Conservation (phyloP, 2,113 vertebrate species). For the Stomatorhinus ivindoensis region DNA sequence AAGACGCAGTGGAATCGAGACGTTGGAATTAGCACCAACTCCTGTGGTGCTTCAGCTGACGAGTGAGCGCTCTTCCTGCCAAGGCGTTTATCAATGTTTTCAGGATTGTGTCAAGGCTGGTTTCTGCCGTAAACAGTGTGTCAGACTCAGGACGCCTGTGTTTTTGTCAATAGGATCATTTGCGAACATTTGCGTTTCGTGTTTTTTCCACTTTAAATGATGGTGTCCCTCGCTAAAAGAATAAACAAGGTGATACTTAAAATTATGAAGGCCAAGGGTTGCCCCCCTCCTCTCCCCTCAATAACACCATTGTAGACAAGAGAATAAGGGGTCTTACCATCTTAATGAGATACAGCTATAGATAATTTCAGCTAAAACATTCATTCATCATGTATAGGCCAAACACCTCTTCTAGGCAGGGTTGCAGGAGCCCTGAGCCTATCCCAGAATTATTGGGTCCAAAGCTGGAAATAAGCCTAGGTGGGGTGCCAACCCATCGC, state of each 20-base stretch:
- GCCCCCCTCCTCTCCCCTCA: background rate
- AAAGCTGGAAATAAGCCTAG: background rate
- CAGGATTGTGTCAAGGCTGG: background rate
- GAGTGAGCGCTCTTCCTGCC: background rate
- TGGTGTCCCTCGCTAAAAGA: background rate
- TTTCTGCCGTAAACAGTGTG: background rate
- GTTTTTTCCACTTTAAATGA: background rate
- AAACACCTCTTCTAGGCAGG: background rate
- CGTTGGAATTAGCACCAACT: slow-evolving; percentile 19
- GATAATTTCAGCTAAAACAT: background rate
- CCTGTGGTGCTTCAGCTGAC: background rate
- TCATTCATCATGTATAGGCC: background rate
- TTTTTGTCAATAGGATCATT: slow-evolving; percentile 11
- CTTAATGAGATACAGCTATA: background rate
- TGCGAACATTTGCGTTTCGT: background rate
- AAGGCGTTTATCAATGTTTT: background rate
- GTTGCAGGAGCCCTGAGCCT: background rate
- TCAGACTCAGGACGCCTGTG: background rate
- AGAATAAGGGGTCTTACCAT: background rate
- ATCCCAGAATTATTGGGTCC: background rate
- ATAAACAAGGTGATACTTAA: background rate
- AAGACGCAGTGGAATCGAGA: slow-evolving; percentile 19
- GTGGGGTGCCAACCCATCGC: background rate
- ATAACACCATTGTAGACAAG: background rate
- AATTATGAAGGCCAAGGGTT: background rate